A percentile compares a stretch with the other conserved stretches of the same genome.
Conservation (phyloP, 2,888 invertebrate species). For the Thecophora atra region DNA sequence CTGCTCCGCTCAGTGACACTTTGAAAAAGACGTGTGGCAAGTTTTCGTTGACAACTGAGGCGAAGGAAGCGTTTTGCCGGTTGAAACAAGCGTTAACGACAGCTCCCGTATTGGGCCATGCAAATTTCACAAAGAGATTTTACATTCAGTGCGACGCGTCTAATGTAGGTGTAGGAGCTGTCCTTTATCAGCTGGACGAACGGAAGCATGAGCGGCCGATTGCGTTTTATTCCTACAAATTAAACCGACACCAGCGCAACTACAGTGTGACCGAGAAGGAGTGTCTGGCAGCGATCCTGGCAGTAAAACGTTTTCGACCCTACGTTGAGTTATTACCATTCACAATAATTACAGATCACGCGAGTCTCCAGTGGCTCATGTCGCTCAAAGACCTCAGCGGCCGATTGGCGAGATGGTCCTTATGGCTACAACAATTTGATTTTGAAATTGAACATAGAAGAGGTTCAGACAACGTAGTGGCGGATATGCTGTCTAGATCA, state of each 20-base stretch:
- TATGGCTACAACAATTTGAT: slow-evolving; percentile 16
- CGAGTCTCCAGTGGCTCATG: slow-evolving; percentile 49
- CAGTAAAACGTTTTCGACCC: slow-evolving; percentile 29
- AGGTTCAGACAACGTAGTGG: slow-evolving; percentile 6
- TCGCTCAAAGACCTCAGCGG: slow-evolving; percentile 10
- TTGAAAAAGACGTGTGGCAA: background rate
- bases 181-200: background rate
- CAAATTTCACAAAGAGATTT: background rate
- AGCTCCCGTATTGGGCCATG: background rate
- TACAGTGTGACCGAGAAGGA: slow-evolving; percentile 34
- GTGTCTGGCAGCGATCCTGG: slow-evolving; percentile 25
- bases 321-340: slow-evolving; percentile 26
- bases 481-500: background rate
- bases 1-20: background rate
- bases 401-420: slow-evolving; percentile 11
- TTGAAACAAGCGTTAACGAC: slow-evolving; percentile 21
- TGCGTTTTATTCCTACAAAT: no score
- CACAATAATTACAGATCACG: slow-evolving; percentile 44
- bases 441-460: slow-evolving; percentile 15
- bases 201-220: background rate
- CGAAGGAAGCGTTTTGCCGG: background rate
- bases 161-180: background rate
- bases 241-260: slow-evolving; percentile 20
- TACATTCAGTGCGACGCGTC: slow-evolving; percentile 14
- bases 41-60: slow-evolving; percentile 3